A percentile compares a stretch with the other conserved stretches of the same genome.
These are phyloP conservation scores for Porites lobata DNA, from an alignment of 92 coral and sea anemone genomes.

Conservation along the genomic window DNA sequence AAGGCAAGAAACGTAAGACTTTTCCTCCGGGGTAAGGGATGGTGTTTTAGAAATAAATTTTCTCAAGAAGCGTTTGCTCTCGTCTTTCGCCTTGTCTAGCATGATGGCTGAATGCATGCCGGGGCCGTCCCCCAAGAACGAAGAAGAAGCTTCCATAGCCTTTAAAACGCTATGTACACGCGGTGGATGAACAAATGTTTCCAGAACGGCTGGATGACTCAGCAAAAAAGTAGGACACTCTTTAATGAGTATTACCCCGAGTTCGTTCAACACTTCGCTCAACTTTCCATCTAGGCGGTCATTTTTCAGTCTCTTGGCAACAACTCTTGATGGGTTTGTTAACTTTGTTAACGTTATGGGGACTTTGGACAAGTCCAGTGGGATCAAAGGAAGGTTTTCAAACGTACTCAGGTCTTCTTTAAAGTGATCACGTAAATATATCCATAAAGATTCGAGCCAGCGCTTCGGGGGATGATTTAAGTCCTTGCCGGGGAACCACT, in stretches of 20 bases:
- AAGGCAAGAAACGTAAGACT: slow-evolving; percentile 26
- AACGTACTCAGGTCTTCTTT: slow-evolving; percentile 41
- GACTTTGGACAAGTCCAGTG: slow-evolving; percentile 33
- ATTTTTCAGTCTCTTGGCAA: slow-evolving; percentile 28
- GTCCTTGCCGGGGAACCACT: slow-evolving; percentile 64
- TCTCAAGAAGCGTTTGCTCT: slow-evolving; percentile 57
- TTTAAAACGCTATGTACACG: slow-evolving; percentile 54
- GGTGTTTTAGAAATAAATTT: slow-evolving; percentile 51
- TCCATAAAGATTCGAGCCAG: slow-evolving; percentile 85
- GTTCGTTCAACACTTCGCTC: slow-evolving; percentile 13
- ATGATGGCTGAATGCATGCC: slow-evolving; percentile 2
- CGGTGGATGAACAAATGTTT: slow-evolving; percentile 67
- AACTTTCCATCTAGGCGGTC: slow-evolving; percentile 17
- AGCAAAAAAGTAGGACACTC: slow-evolving; percentile 48
- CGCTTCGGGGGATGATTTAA: slow-evolving; percentile 66
- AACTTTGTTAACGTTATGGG: slow-evolving; percentile 53
- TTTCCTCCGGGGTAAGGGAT: slow-evolving; percentile 7
- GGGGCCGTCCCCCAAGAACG: background rate
- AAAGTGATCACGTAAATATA: slow-evolving; percentile 71
- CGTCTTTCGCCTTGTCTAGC: slow-evolving; percentile 8
- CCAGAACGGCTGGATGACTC: slow-evolving; percentile 57
- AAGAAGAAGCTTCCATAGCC: slow-evolving; percentile 42
- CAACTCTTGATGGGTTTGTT: slow-evolving; percentile 45
- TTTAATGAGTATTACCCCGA: slow-evolving; percentile 69
- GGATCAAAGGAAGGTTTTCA: slow-evolving; percentile 73